Evolutionary conservation across 1,140 invertebrate genomes (phyloP), one percentile per base, ranked within the genome.

Genomic region (Pachyrhynchus sulphureomaculatus): DNA sequence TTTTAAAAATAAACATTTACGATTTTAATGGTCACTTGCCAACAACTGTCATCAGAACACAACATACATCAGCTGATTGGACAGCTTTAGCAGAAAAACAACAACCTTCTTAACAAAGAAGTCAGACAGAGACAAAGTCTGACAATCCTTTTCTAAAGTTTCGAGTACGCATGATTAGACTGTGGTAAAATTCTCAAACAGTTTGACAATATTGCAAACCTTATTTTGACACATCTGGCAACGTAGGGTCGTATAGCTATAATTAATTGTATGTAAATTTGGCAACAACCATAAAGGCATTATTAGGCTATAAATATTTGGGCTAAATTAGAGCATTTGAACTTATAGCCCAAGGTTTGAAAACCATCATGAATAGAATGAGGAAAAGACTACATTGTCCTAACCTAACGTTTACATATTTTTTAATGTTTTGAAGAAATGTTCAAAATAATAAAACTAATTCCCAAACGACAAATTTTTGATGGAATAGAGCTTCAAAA

Each of bases 31-130:
- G 56, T 55, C 36, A 21, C 47, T 62, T 55, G 60, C 60, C 60
- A 62, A 33, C 33, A 62, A 62, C 60, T 62, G 60, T 62, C 60
- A 62, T 21, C 42, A 4, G 55, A 47, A 23, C 51, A 62, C 60
- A 62, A 62, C 60, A 62, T 33, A 44, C 47, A 62, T 62, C 60
- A 62, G 60, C 60, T 62, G 60, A 62, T 62, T 56, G 53, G 52
- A 55, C 49, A n/a, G n/a, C n/a, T n/a, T n/a, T n/a, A n/a, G n/a
- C n/a, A 41, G 60, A 56, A 62, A 62, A 61, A 61, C 48, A 52
- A 61, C 48, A 52, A 60, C 29, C 45, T 42, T 42, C 21, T 18
- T 18, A 18, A 55, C 52, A 55, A 55, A 55, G 52, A 44, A 29
- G 39, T 32, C 41, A 32, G 39, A 55, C 21, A 44, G 32, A 39